Evolutionary conservation across 2,888 invertebrate genomes (phyloP).

Genomic region (Diadegma fenestrale): DNA sequence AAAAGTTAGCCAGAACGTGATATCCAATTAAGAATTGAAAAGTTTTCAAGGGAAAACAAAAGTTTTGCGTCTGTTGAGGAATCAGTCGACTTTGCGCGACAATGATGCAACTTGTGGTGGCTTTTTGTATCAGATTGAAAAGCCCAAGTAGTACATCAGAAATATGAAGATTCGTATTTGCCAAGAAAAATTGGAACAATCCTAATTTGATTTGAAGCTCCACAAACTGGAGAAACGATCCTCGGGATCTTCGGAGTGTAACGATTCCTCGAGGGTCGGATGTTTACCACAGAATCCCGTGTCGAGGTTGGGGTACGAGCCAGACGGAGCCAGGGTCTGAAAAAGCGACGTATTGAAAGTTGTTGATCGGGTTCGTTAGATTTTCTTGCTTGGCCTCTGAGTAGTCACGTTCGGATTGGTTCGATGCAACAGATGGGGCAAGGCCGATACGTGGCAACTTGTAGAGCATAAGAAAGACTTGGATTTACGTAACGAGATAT

Average conservation of each 20-base stretch:
- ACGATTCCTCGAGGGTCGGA: neutral
- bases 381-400: slow-evolving; percentile 29
- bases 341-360: slow-evolving; percentile 8
- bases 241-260: neutral
- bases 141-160: slow-evolving; percentile 15
- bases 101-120: neutral
- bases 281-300: neutral
- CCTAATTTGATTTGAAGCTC: neutral
- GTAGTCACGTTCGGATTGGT: slow-evolving; percentile 54
- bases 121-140: neutral
- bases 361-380: slow-evolving; percentile 20
- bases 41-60: slow-evolving; percentile 33
- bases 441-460: slow-evolving; percentile 53
- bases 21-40: slow-evolving; percentile 48
- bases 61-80: slow-evolving; percentile 31
- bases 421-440: slow-evolving; percentile 66
- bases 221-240: neutral
- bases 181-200: slow-evolving; percentile 32
- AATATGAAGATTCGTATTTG: slow-evolving; percentile 27
- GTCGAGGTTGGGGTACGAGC: neutral
- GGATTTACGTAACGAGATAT: slow-evolving; percentile 12
- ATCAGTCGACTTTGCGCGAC: neutral
- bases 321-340: neutral
- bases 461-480: slow-evolving; percentile 23
- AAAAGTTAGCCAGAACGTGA: neutral